These are phyloP conservation scores for Myrmecobius fasciatus DNA, from an alignment of 2,113 vertebrate genomes.

Conservation along the genomic window DNA sequence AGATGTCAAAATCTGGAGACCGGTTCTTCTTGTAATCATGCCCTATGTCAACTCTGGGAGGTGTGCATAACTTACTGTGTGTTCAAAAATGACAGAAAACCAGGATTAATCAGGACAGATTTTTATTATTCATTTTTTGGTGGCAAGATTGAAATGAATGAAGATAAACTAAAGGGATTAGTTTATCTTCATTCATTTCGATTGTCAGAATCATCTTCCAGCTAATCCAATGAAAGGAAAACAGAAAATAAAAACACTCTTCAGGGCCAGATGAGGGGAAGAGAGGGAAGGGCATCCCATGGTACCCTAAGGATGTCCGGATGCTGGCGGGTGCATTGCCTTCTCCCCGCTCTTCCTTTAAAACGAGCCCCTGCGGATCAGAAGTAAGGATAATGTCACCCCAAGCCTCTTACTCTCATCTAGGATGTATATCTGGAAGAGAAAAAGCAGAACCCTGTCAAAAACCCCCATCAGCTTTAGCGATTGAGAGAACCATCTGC, in stretches of 20 bases:
- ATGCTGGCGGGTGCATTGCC: not conserved
- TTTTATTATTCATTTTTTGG: not conserved
- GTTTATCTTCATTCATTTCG: not conserved
- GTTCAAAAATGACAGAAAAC: not conserved
- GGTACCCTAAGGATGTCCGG: not conserved
- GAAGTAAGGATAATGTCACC: not conserved
- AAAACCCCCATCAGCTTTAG: not conserved
- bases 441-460: slow-evolving; percentile 8
- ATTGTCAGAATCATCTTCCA: not conserved
- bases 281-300: not conserved
- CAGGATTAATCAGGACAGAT: not conserved
- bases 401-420: not conserved
- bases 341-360: not conserved
- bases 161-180: too few relatives aligned
- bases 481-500: not conserved
- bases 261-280: not conserved
- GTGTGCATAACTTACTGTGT: not conserved
- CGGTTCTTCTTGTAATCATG: not conserved
- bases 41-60: not conserved
- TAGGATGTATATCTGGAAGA: not conserved
- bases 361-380: not conserved
- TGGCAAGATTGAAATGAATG: not conserved
- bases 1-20: not conserved
- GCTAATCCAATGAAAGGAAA: not conserved
- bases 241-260: not conserved